Percentiles rank a stretch among this genome's conserved stretches.
Evolutionary conservation across 1,140 invertebrate genomes (phyloP).

Genomic region (Meteorus sp.): DNA sequence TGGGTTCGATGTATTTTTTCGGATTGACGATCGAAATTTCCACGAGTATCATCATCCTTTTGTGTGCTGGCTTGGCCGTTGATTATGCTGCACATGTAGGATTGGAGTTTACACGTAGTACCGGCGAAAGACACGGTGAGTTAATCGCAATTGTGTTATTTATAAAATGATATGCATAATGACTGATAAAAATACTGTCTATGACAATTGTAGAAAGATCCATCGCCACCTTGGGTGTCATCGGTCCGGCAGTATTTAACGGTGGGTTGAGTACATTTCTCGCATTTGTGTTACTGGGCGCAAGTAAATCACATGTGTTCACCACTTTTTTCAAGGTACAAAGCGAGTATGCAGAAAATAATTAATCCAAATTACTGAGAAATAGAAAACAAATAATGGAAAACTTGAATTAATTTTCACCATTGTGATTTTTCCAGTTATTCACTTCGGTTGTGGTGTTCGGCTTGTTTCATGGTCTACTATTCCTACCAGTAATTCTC

Average conservation of each 20-base stretch:
- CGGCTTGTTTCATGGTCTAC: constrained; percentile 63
- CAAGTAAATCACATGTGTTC: constrained; percentile 59
- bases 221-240: constrained; percentile 49
- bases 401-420: neutral
- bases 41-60: constrained; percentile 59
- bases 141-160: neutral
- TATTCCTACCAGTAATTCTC: constrained; percentile 62
- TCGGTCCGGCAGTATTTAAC: constrained; percentile 60
- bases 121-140: constrained; percentile 45
- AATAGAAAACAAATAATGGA: constrained; percentile 2
- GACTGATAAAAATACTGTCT: constrained; percentile 9
- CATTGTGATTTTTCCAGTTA: constrained; percentile 46
- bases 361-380: neutral
- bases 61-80: constrained; percentile 60
- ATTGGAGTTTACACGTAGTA: constrained; percentile 58
- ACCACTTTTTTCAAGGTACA: constrained; percentile 60
- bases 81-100: constrained; percentile 66
- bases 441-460: constrained; percentile 63
- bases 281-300: constrained; percentile 57
- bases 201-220: constrained; percentile 46
- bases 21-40: constrained; percentile 64
- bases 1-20: constrained; percentile 62
- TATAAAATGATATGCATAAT: neutral
- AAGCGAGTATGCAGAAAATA: neutral
- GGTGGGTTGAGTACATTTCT: constrained; percentile 61